Percentiles rank a stretch among this genome's conserved stretches.
Evolutionary conservation across 1,140 invertebrate species (phyloP).

Genomic region (Euura saliciscinereae): DNA sequence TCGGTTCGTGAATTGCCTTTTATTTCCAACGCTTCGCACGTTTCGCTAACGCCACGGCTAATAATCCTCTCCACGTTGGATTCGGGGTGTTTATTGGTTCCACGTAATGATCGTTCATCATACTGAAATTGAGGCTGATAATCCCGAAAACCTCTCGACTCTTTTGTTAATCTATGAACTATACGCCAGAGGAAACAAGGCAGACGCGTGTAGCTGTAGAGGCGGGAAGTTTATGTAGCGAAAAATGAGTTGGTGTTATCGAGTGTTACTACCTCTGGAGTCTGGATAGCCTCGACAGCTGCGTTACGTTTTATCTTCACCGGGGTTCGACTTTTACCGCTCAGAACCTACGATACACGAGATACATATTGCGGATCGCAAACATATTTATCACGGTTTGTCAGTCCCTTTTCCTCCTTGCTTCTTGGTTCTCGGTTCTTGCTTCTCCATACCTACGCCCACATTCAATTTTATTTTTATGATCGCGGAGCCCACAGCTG

Average conservation of each 20-base stretch:
- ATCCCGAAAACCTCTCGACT: no score
- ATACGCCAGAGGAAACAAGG: no score
- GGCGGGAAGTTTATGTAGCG: slow-evolving; percentile 41
- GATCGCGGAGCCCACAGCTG: neutral
- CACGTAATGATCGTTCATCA: no score
- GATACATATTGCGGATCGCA: slow-evolving; percentile 16
- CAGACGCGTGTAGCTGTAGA: no score
- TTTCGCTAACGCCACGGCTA: no score
- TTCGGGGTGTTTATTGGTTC: no score
- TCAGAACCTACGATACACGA: neutral
- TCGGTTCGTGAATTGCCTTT: no score
- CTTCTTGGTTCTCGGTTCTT: neutral
- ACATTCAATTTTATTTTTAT: neutral
- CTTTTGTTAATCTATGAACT: no score
- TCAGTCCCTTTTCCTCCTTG: slow-evolving; percentile 23
- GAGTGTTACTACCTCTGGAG: slow-evolving; percentile 18
- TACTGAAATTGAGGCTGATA: no score
- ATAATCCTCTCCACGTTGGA: no score
- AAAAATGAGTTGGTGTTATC: slow-evolving; percentile 44
- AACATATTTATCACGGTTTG: slow-evolving; percentile 38
- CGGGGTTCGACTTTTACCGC: neutral
- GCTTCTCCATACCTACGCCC: neutral
- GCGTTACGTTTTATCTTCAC: slow-evolving; percentile 2
- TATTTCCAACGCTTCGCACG: no score
- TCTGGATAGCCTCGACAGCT: slow-evolving; percentile 22